These are phyloP conservation scores for Choristoneura fumiferana DNA, from an alignment of 1,140 invertebrate species.

Conservation along the genomic window DNA sequence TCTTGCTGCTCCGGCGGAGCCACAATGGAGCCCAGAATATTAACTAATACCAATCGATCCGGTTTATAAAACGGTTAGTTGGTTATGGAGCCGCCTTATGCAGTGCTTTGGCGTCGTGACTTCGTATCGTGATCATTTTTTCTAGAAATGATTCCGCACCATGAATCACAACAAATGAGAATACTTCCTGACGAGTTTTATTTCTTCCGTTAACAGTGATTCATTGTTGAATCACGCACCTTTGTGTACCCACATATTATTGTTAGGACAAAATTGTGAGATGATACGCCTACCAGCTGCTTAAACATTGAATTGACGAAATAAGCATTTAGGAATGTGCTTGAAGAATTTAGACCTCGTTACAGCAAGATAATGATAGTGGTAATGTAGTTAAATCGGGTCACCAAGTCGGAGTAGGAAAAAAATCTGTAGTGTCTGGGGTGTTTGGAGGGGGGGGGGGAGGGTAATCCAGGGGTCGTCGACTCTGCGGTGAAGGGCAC, in stretches of 20 bases:
- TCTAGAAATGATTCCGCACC: neutral
- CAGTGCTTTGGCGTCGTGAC: neutral
- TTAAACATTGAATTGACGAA: neutral
- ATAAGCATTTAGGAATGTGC: neutral
- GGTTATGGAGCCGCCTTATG: neutral
- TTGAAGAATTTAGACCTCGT: neutral
- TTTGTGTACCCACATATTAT: constrained; percentile 3
- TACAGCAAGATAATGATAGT: neutral
- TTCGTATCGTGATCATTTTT: neutral
- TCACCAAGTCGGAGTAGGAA: constrained; percentile 56
- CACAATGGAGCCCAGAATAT: too few species aligned
- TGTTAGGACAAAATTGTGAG: neutral
- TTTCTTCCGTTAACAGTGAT: constrained; percentile 5
- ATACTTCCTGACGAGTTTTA: neutral
- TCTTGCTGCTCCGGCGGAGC: too few species aligned
- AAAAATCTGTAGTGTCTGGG: constrained; percentile 36
- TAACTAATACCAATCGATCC: constrained; percentile 36
- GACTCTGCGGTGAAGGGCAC: constrained; percentile 70
- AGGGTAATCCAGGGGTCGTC: constrained; percentile 52
- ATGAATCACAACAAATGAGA: constrained; percentile 4
- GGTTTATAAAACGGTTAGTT: constrained; percentile 17
- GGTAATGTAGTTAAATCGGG: constrained; percentile 43
- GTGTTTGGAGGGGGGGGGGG: constrained; percentile 31
- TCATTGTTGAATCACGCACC: constrained; percentile 8
- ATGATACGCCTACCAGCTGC: neutral